Evolutionary conservation across 1,140 invertebrate species (phyloP).

Genomic region (Oscheius sp.): DNA sequence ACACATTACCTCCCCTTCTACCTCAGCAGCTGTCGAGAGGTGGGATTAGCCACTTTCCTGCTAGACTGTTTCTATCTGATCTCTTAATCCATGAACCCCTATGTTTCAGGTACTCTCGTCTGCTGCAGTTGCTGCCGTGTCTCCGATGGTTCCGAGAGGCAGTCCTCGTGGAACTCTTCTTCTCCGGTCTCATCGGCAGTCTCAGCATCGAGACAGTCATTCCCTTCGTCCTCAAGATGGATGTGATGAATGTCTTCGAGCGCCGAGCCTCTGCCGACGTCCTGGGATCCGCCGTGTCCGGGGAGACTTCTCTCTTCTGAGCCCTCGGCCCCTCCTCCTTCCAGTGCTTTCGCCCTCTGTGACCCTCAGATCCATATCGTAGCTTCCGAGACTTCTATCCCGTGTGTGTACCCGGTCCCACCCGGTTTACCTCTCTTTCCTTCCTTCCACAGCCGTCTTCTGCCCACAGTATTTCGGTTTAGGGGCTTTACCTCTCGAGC

Average conservation of each 20-base stretch:
- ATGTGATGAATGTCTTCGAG: conserved; percentile 57
- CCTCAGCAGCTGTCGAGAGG: conserved; percentile 32
- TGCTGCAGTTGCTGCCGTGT: conserved; percentile 69
- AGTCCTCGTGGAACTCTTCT: conserved; percentile 83
- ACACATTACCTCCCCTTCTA: conserved; percentile 24
- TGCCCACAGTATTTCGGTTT: conserved; percentile 3
- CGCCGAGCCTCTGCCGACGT: neutral
- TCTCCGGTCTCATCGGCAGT: conserved; percentile 81
- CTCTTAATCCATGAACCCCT: conserved; percentile 2
- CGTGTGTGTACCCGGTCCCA: neutral
- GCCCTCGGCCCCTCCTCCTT: neutral
- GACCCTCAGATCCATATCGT: conserved; percentile 5
- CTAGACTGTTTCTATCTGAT: neutral
- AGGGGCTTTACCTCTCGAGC: conserved; percentile 1
- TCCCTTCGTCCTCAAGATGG: conserved; percentile 83
- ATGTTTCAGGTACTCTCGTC: conserved; percentile 43
- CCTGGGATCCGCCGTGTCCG: neutral
- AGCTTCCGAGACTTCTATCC: neutral
- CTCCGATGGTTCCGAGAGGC: conserved; percentile 74
- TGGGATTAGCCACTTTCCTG: too few relatives aligned
- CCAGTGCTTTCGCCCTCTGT: neutral
- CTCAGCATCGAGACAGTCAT: conserved; percentile 87
- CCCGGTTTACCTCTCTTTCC: neutral
- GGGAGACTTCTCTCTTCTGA: neutral
- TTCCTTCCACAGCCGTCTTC: neutral